phyloP scores from a whole-genome alignment of 2,797 vertebrate genomes.

The Pempheris klunzingeri region DNA sequence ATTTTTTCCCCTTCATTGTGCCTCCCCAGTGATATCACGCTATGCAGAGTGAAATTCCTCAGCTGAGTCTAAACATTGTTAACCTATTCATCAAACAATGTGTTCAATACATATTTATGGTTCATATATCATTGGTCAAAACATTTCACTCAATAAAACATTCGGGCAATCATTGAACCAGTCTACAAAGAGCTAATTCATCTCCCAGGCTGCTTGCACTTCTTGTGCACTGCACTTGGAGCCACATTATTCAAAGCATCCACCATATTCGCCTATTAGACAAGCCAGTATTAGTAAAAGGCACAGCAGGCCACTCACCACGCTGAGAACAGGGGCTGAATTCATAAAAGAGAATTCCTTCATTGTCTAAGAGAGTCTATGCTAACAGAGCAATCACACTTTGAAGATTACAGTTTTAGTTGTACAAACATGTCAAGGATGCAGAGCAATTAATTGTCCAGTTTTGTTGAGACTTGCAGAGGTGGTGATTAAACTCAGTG shows the following conservation, averaged over 20 bases:
- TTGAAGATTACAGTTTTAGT: slow-evolving; percentile 12
- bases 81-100: slow-evolving; percentile 62
- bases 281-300: slow-evolving; percentile 34
- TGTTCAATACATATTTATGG: slow-evolving; percentile 72
- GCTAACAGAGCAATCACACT: slow-evolving; percentile 15
- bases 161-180: slow-evolving; percentile 63
- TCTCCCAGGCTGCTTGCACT: slow-evolving; percentile 53
- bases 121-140: slow-evolving; percentile 74
- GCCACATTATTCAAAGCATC: slow-evolving; percentile 69
- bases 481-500: not conserved
- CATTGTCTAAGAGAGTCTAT: slow-evolving; percentile 6
- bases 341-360: slow-evolving; percentile 29
- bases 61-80: slow-evolving; percentile 37
- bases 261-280: slow-evolving; percentile 58
- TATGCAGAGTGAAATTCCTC: slow-evolving; percentile 33
- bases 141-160: slow-evolving; percentile 77
- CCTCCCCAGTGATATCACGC: slow-evolving; percentile 26
- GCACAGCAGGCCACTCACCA: slow-evolving; percentile 26
- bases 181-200: slow-evolving; percentile 67
- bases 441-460: slow-evolving; percentile 3
- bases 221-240: slow-evolving; percentile 50
- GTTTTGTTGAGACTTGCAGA: slow-evolving; percentile 11
- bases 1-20: slow-evolving; percentile 16
- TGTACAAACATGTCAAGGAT: slow-evolving; percentile 5
- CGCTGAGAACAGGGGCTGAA: slow-evolving; percentile 26